These are phyloP conservation scores for Eristalinus aeneus DNA, from an alignment of 2,888 invertebrate genomes.

Conservation along the genomic window DNA sequence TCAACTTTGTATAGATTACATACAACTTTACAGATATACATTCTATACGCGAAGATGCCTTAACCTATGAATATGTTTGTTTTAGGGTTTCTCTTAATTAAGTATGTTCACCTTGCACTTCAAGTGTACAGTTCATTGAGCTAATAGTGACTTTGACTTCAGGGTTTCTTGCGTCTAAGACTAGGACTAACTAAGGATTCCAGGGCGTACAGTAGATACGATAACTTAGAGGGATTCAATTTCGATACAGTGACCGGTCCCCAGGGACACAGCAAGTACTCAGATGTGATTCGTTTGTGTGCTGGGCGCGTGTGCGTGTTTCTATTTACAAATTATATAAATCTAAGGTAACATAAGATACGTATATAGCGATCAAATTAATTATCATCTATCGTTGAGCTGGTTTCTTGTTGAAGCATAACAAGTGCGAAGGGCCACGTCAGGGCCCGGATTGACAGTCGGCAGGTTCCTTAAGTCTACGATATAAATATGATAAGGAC, in stretches of 20 bases:
- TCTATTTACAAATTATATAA: slow-evolving; percentile 56
- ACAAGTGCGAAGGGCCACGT: slow-evolving; percentile 18
- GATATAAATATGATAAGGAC: slow-evolving; percentile 35
- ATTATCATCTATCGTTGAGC: slow-evolving; percentile 39
- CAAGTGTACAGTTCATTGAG: slow-evolving; percentile 46
- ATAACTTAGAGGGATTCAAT: slow-evolving; percentile 8
- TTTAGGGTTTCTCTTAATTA: not conserved
- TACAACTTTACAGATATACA: slow-evolving; percentile 49
- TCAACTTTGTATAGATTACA: slow-evolving; percentile 62
- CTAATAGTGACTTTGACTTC: slow-evolving; percentile 25
- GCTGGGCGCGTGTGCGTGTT: not conserved
- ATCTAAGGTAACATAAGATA: slow-evolving; percentile 14
- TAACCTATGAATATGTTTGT: slow-evolving; percentile 47
- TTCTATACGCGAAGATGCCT: slow-evolving; percentile 3
- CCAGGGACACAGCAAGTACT: slow-evolving; percentile 55
- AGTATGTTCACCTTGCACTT: slow-evolving; percentile 34
- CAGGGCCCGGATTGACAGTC: slow-evolving; percentile 48
- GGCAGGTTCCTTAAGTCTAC: slow-evolving; percentile 32
- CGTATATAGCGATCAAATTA: not conserved
- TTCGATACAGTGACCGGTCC: slow-evolving; percentile 44
- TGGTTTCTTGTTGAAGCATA: not conserved
- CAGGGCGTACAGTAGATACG: not conserved
- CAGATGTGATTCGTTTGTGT: slow-evolving; percentile 13
- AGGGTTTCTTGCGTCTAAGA: slow-evolving; percentile 1
- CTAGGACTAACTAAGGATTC: slow-evolving; percentile 25